Evolutionary conservation across 2,113 vertebrate species (phyloP), one percentile per base, ranked within the genome.

Genomic region (Oryzias curvinotus): DNA sequence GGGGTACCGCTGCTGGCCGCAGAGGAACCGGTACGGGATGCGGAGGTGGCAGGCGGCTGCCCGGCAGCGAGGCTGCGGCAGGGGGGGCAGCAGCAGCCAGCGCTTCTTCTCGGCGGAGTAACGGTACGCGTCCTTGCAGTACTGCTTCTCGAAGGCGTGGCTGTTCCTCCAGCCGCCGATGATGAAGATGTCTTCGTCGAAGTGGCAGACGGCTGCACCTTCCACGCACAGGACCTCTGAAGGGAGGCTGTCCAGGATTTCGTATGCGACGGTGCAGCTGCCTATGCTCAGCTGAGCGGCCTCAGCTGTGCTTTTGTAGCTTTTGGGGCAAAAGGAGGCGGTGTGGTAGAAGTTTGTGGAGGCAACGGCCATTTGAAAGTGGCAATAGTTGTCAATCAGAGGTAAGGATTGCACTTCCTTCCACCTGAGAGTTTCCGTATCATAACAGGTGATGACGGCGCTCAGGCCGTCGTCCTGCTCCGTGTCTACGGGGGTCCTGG

Each of bases 131-230:
- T 98, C 96, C 47, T 95, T 98, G 53, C 96, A 89, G 76, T 98
- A 98, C 61, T 96, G 96, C 82, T 96, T 98, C 84, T 98, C 96
- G 52, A 95, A 92, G 5, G 93, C 95, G 16, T 93, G 94, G 2
- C 95, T 96, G 90, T 97, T 97, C 65, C 95, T 98, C 96, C 96
- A 98, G 6, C 96, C 96, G 0, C 96, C 96, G 0, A 98, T 94
- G 79, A 98, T 93, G 57, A 98, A 98, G 62, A 98, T 93, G 0
- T 98, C 95, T 2, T 98, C 95, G 25, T 82, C 94, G 28, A 96
- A 93, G 60, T 95, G 93, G 86, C 96, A 98, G 65, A 98, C 85
- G 5, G 96, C 96, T 0, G 96, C 94, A 1, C 96, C 96, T 67
- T 98, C 96, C 0, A 97, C 92, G 85, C 93, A 91, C 1, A 95